Evolutionary conservation across 53 echinoderm and acorn worm species (phyloP), one percentile per base, ranked within the genome.

Genomic region (Arbacia lixula): DNA sequence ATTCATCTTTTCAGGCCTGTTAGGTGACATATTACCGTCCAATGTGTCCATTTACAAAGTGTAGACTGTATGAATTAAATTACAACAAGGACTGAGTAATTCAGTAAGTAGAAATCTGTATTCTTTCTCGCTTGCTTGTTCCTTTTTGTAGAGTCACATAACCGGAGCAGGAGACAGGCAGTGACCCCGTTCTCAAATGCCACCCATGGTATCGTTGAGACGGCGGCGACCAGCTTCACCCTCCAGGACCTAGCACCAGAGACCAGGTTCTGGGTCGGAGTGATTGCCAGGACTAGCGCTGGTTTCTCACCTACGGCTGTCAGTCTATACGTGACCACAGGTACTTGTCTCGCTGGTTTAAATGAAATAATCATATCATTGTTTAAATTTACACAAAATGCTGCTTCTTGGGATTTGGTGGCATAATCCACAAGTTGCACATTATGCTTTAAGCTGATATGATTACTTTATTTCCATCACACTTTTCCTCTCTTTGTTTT

Each of bases 231-330:
- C 0, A 57, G 33, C 0, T 90, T 91, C 63, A 93, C 90, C 69
- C 68, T 96, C 53, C 88, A 87, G 24, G 86, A 80, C 25, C 72
- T 96, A 21, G 53, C 60, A 53, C 77, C 96, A 36, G 91, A 83
- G 31, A 93, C 76, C 12, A 63, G 75, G 22, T 96, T 85, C 38
- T 87, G 85, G 42, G 64, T 96, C 10, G 81, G 84, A 10, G 82
- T 96, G 28, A 72, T 64, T 36, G 93, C 93, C 12, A 87, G 61
- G 83, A 96, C 96, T 2, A 88, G 85, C 31, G 93, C 83, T 16
- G 96, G 93, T 17, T 63, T 76, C 66, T 86, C 87, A n/a, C 14
- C 54, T 12, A 78, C 91, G 30, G 54, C 84, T 3, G 36, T 88
- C 27, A 80, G 77, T 22, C 66, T 88, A 5, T 90, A 76, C 50